Evolutionary conservation across 2,113 vertebrate species (phyloP).

Genomic region (Calyptommatus sinebrachiatus): DNA sequence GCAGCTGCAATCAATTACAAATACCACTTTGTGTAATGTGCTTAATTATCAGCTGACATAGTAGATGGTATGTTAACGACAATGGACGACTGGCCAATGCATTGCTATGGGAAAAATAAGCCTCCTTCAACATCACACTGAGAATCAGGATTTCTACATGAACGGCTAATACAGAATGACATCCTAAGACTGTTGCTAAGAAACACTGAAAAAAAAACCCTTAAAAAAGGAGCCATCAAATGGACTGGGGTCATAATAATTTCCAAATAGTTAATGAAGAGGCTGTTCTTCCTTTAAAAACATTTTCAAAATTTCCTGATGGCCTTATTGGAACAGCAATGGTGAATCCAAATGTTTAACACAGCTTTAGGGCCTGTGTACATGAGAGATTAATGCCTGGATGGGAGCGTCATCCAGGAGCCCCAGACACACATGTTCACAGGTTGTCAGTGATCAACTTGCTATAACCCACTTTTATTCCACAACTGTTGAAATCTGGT

Average conservation of each 20-base stretch:
- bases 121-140: conserved; percentile 35
- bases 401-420: too few relatives aligned
- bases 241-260: conserved; percentile 26
- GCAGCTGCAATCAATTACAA: conserved; percentile 7
- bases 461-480: too few relatives aligned
- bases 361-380: not conserved
- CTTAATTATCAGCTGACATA: not conserved
- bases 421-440: too few relatives aligned
- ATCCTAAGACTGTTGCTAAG: conserved; percentile 39
- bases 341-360: not conserved
- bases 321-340: not conserved
- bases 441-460: too few relatives aligned
- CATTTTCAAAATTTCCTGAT: not conserved
- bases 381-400: too few relatives aligned
- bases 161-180: conserved; percentile 29
- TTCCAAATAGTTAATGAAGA: conserved; percentile 23
- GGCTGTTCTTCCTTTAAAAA: conserved; percentile 9
- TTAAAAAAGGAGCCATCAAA: conserved; percentile 31
- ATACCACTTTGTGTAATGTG: conserved; percentile 5
- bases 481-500: too few relatives aligned
- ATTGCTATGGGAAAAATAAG: conserved; percentile 26
- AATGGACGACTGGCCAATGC: not conserved
- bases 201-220: conserved; percentile 28
- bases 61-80: not conserved
- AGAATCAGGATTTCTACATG: conserved; percentile 26